Base-by-base conservation (phyloP, 1,140 invertebrate genomes). In the Tetramorium alpestre region DNA sequence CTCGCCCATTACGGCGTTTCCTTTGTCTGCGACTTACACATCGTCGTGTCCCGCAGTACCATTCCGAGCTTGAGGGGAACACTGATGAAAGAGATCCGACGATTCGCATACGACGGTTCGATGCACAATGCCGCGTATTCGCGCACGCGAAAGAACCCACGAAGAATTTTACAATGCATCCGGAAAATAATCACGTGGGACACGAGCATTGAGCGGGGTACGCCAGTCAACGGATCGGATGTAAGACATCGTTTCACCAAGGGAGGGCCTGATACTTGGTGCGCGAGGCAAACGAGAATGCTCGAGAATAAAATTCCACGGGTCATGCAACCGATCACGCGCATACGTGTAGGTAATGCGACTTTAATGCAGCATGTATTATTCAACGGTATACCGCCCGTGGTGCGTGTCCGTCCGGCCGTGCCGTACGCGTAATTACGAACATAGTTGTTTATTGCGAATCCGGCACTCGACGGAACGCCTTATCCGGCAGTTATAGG, bases 281-380 rank as follows among this genome's bases (percentile, higher is more conserved):
- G 41, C 13, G 47, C 16, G 54, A 69, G 47, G 33, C 51, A 22
- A 47, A 28, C 51, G 47, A 18, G n/a, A n/a, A n/a, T 22, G 51
- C 44, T 16, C 41, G 18, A 41, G 77, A 64, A 90, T 76, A 90
- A 90, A 89, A 88, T 51, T 87, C 51, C 51, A 64, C 69, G 56
- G 47, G 18, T 89, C 78, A 64, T 47, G 56, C 85, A 41, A 77
- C 58, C 82, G 49, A 87, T 89, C 89, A 85, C 80, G 87, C 90
- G 90, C 84, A 85, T 90, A 89, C 87, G 80, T 89, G 89, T 81
- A 81, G 51, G 81, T 89, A 89, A 90, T 84, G 69, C 64, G 85
- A 87, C 87, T 87, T 90, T 91, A 92, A 91, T 89, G 85, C 89
- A 73, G 60, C 86, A 90, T 91, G 89, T 92, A 90, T 92, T 90